Base-by-base conservation (phyloP, 1,140 invertebrate genomes). In the Pogonomyrmex barbatus region DNA sequence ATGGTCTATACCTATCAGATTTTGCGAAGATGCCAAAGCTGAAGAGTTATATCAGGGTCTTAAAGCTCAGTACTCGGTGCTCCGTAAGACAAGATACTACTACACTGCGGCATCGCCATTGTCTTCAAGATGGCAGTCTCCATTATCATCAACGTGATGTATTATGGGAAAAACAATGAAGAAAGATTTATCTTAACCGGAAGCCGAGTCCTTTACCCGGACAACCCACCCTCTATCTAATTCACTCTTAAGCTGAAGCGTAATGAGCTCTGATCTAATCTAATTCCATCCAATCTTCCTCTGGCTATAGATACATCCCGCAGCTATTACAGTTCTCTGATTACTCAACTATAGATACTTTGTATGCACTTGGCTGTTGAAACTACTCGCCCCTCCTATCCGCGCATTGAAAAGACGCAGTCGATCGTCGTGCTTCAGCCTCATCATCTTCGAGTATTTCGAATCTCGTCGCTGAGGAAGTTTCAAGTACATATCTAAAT, bases 201-300 rank as follows among this genome's bases (percentile, higher is more conserved):
- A 39, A 42, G n/a, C 30, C 4, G 36, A 39, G 17, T 17, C 5
- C 56, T 54, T 87, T 82, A 50, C 73, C 4, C 14, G 0, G 5
- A 24, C 56, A 24, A 36, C 50, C 52, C 62, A 58, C 83, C 88
- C 82, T 75, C 60, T 60, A 73, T n/a, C 82, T 88, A 88, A 88
- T 90, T 90, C 89, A 79, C 86, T 86, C 76, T 90, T 88, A 86
- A 90, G 89, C 86, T 62, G 6, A 86, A 67, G 60, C 56, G 76
- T 90, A 90, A 90, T 86, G 88, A 90, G 89, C 86, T 90, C 89
- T 88, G 89, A 90, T 90, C 89, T 90, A 90, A 90, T 90, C 89
- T 90, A 90, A 88, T 90, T 86, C 75, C 76, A 76, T 88, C 81
- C 89, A 90, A 90, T 90, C 89, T 88, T 68, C 76, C 73, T 56